These are phyloP conservation scores for Tauraco hartlaubi DNA, from an alignment of 2,797 vertebrate genomes.

Conservation along the genomic window DNA sequence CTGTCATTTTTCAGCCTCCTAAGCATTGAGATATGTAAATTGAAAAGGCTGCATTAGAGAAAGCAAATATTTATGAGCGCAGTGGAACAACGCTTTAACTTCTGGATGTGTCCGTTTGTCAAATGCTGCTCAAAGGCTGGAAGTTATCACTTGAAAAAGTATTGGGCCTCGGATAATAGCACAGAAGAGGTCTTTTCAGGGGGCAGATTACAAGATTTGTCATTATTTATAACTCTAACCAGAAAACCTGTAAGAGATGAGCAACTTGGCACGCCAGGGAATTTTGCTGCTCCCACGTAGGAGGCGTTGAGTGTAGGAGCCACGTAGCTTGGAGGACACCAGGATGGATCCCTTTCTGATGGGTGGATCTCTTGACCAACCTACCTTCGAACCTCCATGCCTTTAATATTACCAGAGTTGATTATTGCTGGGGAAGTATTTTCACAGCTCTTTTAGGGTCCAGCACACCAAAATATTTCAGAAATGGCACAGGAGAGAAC, in stretches of 20 bases:
- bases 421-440: neutral
- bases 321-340: neutral
- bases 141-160: slow-evolving; percentile 20
- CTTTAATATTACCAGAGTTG: neutral
- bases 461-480: neutral
- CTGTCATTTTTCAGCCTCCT: slow-evolving; percentile 31
- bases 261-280: neutral
- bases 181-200: neutral
- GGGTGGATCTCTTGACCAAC: neutral
- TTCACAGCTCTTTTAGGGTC: neutral
- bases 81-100: neutral
- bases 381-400: neutral
- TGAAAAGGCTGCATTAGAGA: slow-evolving; percentile 29
- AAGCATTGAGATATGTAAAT: slow-evolving; percentile 29
- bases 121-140: neutral
- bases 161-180: neutral
- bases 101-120: neutral
- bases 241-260: neutral
- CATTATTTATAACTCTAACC: neutral
- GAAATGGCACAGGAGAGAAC: neutral
- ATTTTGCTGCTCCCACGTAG: neutral
- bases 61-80: slow-evolving; percentile 58
- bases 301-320: neutral
- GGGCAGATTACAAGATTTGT: neutral
- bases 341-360: neutral